phyloP scores from a whole-genome alignment of 2,888 invertebrate species.

The Tethea ocularis region DNA sequence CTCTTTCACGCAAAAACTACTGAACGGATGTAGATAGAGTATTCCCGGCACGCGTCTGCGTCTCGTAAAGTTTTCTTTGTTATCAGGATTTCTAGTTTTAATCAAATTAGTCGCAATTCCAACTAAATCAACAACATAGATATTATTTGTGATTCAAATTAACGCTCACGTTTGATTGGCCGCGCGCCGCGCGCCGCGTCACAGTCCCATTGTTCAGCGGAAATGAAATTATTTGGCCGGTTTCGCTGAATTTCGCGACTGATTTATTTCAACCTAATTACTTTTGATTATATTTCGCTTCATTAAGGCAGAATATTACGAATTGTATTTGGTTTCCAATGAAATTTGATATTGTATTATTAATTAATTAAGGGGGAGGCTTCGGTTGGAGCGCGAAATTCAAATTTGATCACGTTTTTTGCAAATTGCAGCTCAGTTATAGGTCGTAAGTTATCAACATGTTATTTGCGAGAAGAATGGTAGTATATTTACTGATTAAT shows the following conservation, averaged over 20 bases:
- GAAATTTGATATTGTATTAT: too few species aligned
- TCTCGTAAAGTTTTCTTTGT: too few species aligned
- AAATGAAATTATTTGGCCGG: slow-evolving; percentile 1
- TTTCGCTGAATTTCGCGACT: slow-evolving; percentile 1
- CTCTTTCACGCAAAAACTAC: too few species aligned
- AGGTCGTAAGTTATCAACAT: too few species aligned
- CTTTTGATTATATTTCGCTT: neutral
- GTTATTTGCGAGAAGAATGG: too few species aligned
- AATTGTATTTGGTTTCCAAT: neutral
- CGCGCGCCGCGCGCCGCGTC: neutral
- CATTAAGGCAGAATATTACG: neutral
- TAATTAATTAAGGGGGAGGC: too few species aligned
- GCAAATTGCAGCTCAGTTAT: too few species aligned
- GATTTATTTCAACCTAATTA: slow-evolving; percentile 1
- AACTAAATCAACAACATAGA: neutral
- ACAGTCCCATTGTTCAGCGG: neutral
- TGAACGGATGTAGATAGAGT: too few species aligned
- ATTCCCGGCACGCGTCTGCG: too few species aligned
- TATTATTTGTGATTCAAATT: neutral
- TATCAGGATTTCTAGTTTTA: neutral
- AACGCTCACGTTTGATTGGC: neutral
- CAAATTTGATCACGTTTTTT: too few species aligned
- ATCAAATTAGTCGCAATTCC: neutral
- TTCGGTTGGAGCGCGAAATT: too few species aligned
- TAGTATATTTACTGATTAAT: too few species aligned